Evolutionary conservation across 1,140 invertebrate species (phyloP), one percentile per base, ranked within the genome.

Genomic region (Tetranychus cinnabarinus): DNA sequence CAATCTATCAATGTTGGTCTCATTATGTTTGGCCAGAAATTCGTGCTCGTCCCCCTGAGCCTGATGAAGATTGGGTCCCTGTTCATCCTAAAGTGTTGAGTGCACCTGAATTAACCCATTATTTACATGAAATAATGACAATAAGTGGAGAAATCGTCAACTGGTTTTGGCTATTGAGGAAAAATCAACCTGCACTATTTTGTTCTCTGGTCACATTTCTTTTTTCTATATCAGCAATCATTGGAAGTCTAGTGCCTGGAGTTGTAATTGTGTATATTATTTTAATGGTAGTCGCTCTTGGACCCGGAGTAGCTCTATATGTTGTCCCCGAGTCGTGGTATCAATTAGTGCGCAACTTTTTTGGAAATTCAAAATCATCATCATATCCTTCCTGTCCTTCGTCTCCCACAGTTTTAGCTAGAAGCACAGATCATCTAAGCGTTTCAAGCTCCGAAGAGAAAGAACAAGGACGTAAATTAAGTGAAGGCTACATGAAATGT

Each of bases 51-150:
- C 39, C 39, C 0, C 39, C 39, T 10, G 39, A 42, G 10, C 39
- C 39, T 10, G 39, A 42, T 42, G 12, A 23, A 45, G 72, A 71
- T 31, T 73, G 72, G 72, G 70, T 68, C 10, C 68, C 71, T 35
- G 66, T 73, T 56, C 69, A 72, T 65, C 70, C 70, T 31, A 65
- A 67, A 7, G 63, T 72, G 33, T 56, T 72, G 55, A 71, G 70
- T 67, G 71, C 71, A n/a, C 72, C 72, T 50, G 72, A 73, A 66
- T 66, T 73, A 36, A 67, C 67, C 60, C 62, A 64, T 50, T 66
- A 68, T 59, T 13, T 71, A 10, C 68, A 68, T 61, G 65, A 72
- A 13, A 36, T 66, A 15, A 65, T 62, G 63, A 58, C 61, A 13
- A 65, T 59, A 33, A 54, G 63, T 54, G 52, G 63, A 42, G 62